These are phyloP conservation scores for Lottia scabra DNA, from an alignment of 2,888 invertebrate genomes.

Conservation along the genomic window DNA sequence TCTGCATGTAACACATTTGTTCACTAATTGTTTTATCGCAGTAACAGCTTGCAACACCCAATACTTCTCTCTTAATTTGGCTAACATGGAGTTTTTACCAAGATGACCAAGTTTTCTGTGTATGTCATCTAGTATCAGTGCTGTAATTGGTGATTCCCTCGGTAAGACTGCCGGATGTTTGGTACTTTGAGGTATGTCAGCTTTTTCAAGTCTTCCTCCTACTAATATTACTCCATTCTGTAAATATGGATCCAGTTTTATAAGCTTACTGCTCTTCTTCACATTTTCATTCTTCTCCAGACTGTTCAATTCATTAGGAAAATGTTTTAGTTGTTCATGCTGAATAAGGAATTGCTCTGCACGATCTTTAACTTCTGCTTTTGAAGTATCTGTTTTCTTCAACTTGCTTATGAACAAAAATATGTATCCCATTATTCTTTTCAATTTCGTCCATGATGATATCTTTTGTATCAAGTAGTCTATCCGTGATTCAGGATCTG, in stretches of 20 bases:
- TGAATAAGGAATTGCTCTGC: slow-evolving; percentile 7
- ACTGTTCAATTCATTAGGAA: neutral
- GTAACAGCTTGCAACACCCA: slow-evolving; percentile 36
- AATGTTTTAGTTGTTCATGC: neutral
- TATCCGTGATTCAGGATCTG: neutral
- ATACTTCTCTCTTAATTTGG: slow-evolving; percentile 29
- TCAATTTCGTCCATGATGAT: neutral
- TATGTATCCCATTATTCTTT: slow-evolving; percentile 5
- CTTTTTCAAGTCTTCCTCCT: slow-evolving; percentile 27
- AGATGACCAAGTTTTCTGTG: slow-evolving; percentile 33
- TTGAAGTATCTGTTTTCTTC: too few relatives aligned
- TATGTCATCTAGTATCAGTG: slow-evolving; percentile 27
- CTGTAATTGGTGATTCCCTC: slow-evolving; percentile 30
- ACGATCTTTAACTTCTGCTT: neutral
- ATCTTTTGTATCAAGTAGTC: neutral
- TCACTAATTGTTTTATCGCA: slow-evolving; percentile 24
- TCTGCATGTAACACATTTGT: slow-evolving; percentile 28
- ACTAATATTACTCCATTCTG: slow-evolving; percentile 25
- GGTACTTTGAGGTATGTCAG: slow-evolving; percentile 10
- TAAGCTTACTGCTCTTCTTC: slow-evolving; percentile 2
- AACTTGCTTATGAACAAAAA: neutral
- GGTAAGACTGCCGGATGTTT: slow-evolving; percentile 41
- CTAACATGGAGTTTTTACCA: slow-evolving; percentile 35
- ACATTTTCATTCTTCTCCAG: neutral
- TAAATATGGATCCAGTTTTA: slow-evolving; percentile 21